phyloP scores from a whole-genome alignment of 2,113 vertebrate genomes.

The Bothrops jararaca region DNA sequence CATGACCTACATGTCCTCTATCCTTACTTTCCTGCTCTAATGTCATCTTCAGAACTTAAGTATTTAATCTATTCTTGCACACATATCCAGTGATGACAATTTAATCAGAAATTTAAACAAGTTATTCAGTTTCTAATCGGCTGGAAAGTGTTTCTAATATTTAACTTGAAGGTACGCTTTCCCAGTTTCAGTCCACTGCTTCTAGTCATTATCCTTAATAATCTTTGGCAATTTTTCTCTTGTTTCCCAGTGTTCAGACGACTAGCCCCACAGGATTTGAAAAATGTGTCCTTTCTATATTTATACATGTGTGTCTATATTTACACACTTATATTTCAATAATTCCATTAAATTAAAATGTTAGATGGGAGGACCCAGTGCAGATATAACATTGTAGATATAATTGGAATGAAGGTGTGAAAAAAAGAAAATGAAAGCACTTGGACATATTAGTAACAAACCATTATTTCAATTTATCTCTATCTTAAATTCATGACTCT shows the following conservation, averaged over 20 bases:
- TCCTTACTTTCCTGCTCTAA: conserved; percentile 22
- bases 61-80: conserved; percentile 41
- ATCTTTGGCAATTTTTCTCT: conserved; percentile 6
- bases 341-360: conserved; percentile 18
- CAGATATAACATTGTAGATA: background rate
- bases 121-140: conserved; percentile 40
- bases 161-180: conserved; percentile 28
- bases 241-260: background rate
- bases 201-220: conserved; percentile 13
- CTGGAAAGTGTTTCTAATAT: conserved; percentile 42
- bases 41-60: conserved; percentile 44
- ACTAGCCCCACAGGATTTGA: background rate
- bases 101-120: conserved; percentile 42
- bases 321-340: background rate
- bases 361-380: background rate
- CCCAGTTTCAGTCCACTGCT: conserved; percentile 30
- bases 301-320: background rate
- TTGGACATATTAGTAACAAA: background rate
- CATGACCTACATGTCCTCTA: conserved; percentile 43
- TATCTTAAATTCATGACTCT: background rate
- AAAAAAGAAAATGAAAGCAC: background rate
- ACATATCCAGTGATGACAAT: conserved; percentile 11
- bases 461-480: background rate
- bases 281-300: background rate
- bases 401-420: background rate